Conservation (phyloP, 2,888 invertebrate genomes). For the Nebria brevicollis region DNA sequence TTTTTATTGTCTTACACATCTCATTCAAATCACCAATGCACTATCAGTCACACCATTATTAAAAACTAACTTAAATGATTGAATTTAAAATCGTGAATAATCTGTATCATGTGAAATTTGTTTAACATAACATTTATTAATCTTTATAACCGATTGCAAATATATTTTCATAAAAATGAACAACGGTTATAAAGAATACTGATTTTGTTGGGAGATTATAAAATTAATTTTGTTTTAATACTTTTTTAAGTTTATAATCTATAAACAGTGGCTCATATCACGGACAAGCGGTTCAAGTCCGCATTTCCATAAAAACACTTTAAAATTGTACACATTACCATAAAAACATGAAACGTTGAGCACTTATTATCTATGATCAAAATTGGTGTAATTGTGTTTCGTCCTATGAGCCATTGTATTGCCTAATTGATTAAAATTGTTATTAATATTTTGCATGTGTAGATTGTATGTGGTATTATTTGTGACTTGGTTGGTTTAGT, state of each 20-base stretch:
- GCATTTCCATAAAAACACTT: too few relatives aligned
- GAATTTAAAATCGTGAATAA: constrained; percentile 4
- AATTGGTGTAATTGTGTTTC: background rate
- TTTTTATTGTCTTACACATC: background rate
- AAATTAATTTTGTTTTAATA: constrained; percentile 24
- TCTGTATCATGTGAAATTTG: background rate
- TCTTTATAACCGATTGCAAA: background rate
- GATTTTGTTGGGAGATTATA: constrained; percentile 9
- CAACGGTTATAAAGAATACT: constrained; percentile 8
- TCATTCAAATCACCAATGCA: constrained; percentile 10
- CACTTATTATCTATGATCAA: too few relatives aligned
- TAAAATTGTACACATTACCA: too few relatives aligned
- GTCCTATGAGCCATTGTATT: background rate
- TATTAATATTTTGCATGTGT: constrained; percentile 23
- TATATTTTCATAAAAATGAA: background rate
- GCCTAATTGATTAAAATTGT: constrained; percentile 6
- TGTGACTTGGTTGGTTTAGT: constrained; percentile 58
- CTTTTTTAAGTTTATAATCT: background rate
- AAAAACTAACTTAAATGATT: constrained; percentile 2
- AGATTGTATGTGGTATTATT: constrained; percentile 50
- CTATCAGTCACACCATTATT: constrained; percentile 3
- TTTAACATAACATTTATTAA: background rate
- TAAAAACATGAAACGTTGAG: too few relatives aligned
- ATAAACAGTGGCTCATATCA: too few relatives aligned
- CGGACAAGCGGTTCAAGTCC: too few relatives aligned